Evolutionary conservation across 2,113 vertebrate genomes (phyloP), one percentile per base, ranked within the genome.

Genomic region (Rutilus rutilus): DNA sequence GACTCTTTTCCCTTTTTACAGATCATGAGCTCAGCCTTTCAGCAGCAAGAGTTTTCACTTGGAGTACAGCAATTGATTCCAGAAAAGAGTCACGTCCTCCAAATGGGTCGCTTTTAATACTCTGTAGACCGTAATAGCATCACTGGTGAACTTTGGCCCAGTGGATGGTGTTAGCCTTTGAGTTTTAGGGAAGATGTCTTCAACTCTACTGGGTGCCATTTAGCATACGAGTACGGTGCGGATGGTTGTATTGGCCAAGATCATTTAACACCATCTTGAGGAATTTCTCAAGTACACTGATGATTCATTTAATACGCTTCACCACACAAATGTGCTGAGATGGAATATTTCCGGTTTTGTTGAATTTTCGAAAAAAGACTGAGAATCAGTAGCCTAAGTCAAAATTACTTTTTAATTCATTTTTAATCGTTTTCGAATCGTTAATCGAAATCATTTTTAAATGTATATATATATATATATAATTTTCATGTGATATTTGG

Each of bases 61-160:
- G 78, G 85, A 87, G 82, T 76, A 77, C 75, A 54, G 78, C 83
- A 86, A 87, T 89, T 90, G 88, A 90, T 90, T 80, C 90, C 85
- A 90, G 88, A 80, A 89, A 85, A 78, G 39, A 62, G 84, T 91
- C 75, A 78, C 85, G 88, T 89, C 89, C 84, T 91, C 86, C 90
- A 91, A 88, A 88, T 89, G 91, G 78, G 87, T 94, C 92, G 91
- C 87, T 90, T 90, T 86, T 84, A 92, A 89, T 88, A 85, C 85
- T 86, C 87, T 80, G 42, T 42, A 42, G 42, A 42, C 42, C 8
- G 86, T 87, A 88, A 91, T 88, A 89, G 90, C 88, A 89, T 89
- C 88, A 74, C 81, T 77, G 62, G 86, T 91, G 85, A 92, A 90
- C 87, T 82, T 92, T 90, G 86, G 86, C 75, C 81, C 60, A 91